These are phyloP conservation scores for Nyctalus aviator DNA, from an alignment of 2,797 vertebrate genomes.

Conservation along the genomic window DNA sequence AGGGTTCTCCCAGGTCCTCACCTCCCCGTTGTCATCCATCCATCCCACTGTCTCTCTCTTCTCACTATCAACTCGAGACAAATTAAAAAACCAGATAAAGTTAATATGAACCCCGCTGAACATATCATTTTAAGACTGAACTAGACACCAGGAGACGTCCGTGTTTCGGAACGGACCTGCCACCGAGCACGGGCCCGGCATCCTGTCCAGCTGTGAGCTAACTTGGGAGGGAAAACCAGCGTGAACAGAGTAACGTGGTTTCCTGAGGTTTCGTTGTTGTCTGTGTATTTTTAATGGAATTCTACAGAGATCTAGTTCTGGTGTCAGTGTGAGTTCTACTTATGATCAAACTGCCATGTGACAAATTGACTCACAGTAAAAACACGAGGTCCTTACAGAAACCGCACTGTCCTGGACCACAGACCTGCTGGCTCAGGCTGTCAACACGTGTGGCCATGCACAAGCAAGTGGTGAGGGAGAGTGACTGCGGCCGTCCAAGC, in stretches of 20 bases:
- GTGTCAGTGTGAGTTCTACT: not conserved
- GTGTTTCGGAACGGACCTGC: not conserved
- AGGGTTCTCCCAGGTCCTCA: not conserved
- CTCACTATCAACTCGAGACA: not conserved
- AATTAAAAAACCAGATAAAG: not conserved
- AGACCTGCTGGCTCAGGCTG: too few species aligned
- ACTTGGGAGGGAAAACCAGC: not conserved
- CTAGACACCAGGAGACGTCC: not conserved
- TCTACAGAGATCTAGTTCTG: not conserved
- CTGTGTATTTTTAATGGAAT: not conserved
- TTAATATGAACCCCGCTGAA: not conserved
- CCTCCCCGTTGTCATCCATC: fast-evolving
- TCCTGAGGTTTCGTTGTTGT: too few species aligned
- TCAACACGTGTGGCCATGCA: too few species aligned
- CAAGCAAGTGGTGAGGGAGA: not conserved
- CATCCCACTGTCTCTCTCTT: too few species aligned
- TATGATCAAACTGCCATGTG: not conserved
- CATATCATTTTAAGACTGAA: not conserved
- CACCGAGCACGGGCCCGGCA: not conserved
- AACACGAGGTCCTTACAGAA: not conserved
- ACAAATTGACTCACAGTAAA: not conserved
- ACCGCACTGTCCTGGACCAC: too few species aligned
- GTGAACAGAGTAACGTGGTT: not conserved
- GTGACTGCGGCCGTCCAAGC: not conserved
- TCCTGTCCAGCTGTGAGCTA: not conserved